Base-by-base conservation (phyloP, 2,113 vertebrate genomes). In the Urocolius indicus region DNA sequence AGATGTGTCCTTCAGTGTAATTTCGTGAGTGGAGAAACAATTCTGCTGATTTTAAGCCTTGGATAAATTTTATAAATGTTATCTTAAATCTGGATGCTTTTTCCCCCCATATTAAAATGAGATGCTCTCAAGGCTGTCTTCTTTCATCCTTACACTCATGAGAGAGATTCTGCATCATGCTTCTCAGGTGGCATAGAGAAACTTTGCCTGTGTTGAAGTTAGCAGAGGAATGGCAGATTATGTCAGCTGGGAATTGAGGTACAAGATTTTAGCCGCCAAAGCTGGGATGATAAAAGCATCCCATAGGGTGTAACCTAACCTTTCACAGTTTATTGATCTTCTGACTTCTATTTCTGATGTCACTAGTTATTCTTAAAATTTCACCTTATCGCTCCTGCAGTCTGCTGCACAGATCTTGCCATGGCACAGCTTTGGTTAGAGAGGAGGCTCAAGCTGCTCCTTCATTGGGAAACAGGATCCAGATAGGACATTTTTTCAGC, bases 271-370 rank as follows among this genome's bases (percentile, higher is more conserved):
- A 87, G 62, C 58, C 73, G 76, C 82, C 27, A 79, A 54, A 92
- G 27, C 59, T 90, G 72, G 87, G 85, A 71, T 84, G 83, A 88
- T 88, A 38, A 95, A 91, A 83, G 71, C 71, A 88, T 92, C 71
- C 59, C 63, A 43, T 69, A 63, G 78, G 88, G 90, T 49, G 59
- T 74, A 94, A 77, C 67, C 29, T 94, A 87, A 77, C 34, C 55
- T 88, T 93, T 93, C 67, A 57, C 79, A 90, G 82, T 38, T 84
- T 91, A 91, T 94, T 87, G 84, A 80, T 91, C 82, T 79, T 85
- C 87, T 80, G 90, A 51, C 75, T 87, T 72, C 36, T 68, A 49
- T 45, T 77, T 84, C 63, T 86, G 75, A 77, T 90, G 55, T 74
- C 82, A 93, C 41, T 38, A n/a, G 38, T 90, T 93, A 79, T n/a